Conservation (phyloP, 2,797 vertebrate genomes). For the Acomys russatus region DNA sequence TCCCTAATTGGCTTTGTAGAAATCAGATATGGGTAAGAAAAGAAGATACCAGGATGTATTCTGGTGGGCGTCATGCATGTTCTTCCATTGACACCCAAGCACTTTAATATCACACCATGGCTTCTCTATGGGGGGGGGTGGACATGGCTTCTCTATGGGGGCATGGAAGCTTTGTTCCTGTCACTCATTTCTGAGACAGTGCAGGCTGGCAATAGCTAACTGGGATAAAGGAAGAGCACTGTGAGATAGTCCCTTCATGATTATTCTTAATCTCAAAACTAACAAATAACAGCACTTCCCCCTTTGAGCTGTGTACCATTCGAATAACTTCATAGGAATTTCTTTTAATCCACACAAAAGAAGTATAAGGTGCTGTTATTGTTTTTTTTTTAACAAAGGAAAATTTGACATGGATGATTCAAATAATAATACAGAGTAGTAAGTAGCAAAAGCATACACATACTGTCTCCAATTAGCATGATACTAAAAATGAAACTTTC, state of each 20-base stretch:
- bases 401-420: background rate
- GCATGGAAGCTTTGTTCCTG: background rate
- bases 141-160: background rate
- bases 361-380: background rate
- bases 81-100: background rate
- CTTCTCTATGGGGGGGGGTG: background rate
- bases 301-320: background rate
- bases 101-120: background rate
- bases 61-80: background rate
- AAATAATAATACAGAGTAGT: background rate
- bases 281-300: background rate
- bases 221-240: background rate
- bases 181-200: background rate
- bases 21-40: background rate
- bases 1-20: background rate
- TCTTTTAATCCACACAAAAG: constrained; percentile 11
- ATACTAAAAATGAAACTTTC: background rate
- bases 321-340: background rate
- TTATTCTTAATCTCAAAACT: background rate
- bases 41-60: background rate
- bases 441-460: background rate
- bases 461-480: background rate
- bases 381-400: background rate
- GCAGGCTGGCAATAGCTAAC: background rate
- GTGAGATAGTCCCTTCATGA: background rate